Conservation (phyloP, 2,797 vertebrate genomes). For the Mycteria americana region DNA sequence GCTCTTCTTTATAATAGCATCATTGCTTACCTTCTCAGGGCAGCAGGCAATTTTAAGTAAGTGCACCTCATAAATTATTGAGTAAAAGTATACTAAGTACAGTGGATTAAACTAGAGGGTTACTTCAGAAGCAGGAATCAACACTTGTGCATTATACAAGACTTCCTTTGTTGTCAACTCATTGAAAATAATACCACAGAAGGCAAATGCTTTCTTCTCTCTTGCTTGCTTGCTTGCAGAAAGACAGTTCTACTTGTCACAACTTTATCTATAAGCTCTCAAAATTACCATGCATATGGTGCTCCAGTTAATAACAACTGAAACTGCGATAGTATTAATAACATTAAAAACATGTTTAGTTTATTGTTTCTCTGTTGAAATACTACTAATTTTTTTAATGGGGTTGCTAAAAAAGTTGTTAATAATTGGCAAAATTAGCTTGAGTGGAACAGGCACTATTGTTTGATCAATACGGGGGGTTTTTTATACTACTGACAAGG, state of each 20-base stretch:
- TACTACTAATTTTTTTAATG: background rate
- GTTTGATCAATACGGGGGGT: background rate
- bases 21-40: background rate
- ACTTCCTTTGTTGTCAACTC: slow-evolving; percentile 18
- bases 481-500: slow-evolving; percentile 3
- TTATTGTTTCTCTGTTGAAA: background rate
- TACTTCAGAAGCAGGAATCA: slow-evolving; percentile 20
- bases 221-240: background rate
- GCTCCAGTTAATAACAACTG: background rate
- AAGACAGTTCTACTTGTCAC: slow-evolving; percentile 11
- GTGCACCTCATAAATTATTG: slow-evolving; percentile 2
- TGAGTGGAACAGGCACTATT: background rate
- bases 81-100: slow-evolving; percentile 13
- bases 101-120: slow-evolving; percentile 19
- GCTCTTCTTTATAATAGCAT: background rate
- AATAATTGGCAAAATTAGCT: slow-evolving; percentile 10
- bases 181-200: background rate
- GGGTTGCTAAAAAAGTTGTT: slow-evolving; percentile 13
- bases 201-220: background rate
- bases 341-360: background rate
- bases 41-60: slow-evolving; percentile 26
- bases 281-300: background rate
- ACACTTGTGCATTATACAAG: background rate
- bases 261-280: slow-evolving; percentile 13
- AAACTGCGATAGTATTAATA: background rate